Evolutionary conservation across 2,888 invertebrate species (phyloP).

Genomic region (Acanthosepion esculentum): DNA sequence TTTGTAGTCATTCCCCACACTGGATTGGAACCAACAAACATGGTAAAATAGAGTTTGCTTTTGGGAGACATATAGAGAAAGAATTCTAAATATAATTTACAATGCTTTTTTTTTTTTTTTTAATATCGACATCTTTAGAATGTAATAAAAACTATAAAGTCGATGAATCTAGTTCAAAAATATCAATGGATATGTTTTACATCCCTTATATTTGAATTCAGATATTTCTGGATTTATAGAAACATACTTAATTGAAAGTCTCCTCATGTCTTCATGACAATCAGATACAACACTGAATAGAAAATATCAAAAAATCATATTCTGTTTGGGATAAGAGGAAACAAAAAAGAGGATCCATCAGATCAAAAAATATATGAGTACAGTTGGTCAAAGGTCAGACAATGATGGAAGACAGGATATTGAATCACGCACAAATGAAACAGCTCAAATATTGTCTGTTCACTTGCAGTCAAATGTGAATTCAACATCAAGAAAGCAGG

Average conservation of each 20-base stretch:
- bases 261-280: background rate
- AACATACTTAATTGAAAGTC: background rate
- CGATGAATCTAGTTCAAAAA: too few species aligned
- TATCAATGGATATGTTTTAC: too few species aligned
- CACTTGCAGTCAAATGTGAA: background rate
- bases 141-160: too few species aligned
- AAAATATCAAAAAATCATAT: background rate
- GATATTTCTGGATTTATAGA: too few species aligned
- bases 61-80: too few species aligned
- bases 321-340: background rate
- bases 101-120: too few species aligned
- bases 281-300: background rate
- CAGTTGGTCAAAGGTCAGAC: background rate
- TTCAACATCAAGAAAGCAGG: background rate
- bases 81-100: too few species aligned
- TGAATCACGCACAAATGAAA: slow-evolving; percentile 33
- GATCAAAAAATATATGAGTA: background rate
- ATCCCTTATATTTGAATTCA: too few species aligned
- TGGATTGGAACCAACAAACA: too few species aligned
- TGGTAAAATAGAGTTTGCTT: too few species aligned
- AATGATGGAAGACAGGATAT: background rate
- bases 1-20: too few species aligned
- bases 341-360: background rate
- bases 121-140: too few species aligned
- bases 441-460: background rate